phyloP scores from a whole-genome alignment of 2,888 invertebrate genomes.

The Latheticus oryzae region DNA sequence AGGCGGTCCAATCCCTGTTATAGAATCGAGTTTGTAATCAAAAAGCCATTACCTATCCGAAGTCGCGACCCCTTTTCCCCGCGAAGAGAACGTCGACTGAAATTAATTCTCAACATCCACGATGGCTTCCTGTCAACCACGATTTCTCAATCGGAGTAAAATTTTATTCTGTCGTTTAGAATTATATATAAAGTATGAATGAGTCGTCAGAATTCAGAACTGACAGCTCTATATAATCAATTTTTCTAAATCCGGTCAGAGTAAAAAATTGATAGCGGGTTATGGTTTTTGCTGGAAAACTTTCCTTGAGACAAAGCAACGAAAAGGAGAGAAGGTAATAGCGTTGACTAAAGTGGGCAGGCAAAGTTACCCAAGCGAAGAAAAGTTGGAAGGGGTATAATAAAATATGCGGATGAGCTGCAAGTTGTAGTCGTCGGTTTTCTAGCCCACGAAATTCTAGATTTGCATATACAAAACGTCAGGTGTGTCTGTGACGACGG shows the following conservation, averaged over 20 bases:
- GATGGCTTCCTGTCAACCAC: constrained; percentile 18
- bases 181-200: too few species aligned
- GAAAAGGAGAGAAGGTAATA: constrained; percentile 20
- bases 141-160: too few species aligned
- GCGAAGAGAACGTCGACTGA: constrained; percentile 46
- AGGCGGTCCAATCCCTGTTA: constrained; percentile 51
- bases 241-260: too few species aligned
- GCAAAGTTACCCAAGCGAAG: constrained; percentile 42
- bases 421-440: constrained; percentile 39
- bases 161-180: too few species aligned
- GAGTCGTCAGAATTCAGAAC: too few species aligned
- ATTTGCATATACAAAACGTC: constrained; percentile 42
- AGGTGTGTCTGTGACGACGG: constrained; percentile 32
- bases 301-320: constrained; percentile 34
- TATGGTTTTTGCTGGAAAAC: constrained; percentile 30
- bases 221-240: too few species aligned
- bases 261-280: too few species aligned
- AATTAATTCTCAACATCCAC: constrained; percentile 47
- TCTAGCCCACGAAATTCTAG: constrained; percentile 36
- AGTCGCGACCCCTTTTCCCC: constrained; percentile 31
- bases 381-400: constrained; percentile 46
- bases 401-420: constrained; percentile 48
- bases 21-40: constrained; percentile 57
- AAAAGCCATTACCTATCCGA: constrained; percentile 60
- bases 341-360: constrained; percentile 43